Percentiles rank a stretch among this genome's conserved stretches.
Evolutionary conservation across 1,140 invertebrate species (phyloP).

Genomic region (Orius laevigatus): DNA sequence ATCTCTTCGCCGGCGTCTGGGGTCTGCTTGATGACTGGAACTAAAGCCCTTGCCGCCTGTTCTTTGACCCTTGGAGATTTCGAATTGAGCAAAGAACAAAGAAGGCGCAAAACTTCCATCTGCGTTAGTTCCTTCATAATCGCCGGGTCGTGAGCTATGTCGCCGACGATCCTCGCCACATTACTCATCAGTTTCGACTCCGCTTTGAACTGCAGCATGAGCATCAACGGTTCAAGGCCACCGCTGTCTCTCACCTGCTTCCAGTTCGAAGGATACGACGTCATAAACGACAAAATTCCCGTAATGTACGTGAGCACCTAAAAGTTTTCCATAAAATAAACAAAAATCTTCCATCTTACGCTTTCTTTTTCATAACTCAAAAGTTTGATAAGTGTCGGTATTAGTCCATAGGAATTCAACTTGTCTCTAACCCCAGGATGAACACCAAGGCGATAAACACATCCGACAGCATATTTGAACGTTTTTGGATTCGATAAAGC

Average conservation of each 20-base stretch:
- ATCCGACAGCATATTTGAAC: background rate
- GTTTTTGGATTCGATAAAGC: background rate
- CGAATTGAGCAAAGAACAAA: conserved; percentile 3
- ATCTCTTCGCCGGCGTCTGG: conserved; percentile 4
- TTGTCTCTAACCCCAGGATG: background rate
- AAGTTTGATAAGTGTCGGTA: conserved; percentile 1
- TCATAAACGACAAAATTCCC: conserved; percentile 7
- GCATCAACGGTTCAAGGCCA: background rate
- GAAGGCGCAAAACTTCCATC: background rate
- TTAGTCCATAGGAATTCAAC: background rate
- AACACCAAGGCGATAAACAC: background rate
- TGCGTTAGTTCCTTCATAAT: conserved; percentile 2
- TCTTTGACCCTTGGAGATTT: background rate
- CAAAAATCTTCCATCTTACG: background rate
- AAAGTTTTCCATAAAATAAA: conserved; percentile 4
- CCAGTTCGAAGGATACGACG: background rate
- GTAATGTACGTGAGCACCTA: background rate
- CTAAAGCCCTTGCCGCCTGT: background rate
- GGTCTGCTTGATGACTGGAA: background rate
- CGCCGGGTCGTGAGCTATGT: background rate
- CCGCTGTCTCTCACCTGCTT: conserved; percentile 6
- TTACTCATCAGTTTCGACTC: background rate
- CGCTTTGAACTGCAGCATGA: conserved; percentile 4
- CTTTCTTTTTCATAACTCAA: conserved; percentile 3
- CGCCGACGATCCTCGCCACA: conserved; percentile 2